These are phyloP conservation scores for Ochropleura leucogaster DNA, from an alignment of 2,888 invertebrate species.

Conservation along the genomic window DNA sequence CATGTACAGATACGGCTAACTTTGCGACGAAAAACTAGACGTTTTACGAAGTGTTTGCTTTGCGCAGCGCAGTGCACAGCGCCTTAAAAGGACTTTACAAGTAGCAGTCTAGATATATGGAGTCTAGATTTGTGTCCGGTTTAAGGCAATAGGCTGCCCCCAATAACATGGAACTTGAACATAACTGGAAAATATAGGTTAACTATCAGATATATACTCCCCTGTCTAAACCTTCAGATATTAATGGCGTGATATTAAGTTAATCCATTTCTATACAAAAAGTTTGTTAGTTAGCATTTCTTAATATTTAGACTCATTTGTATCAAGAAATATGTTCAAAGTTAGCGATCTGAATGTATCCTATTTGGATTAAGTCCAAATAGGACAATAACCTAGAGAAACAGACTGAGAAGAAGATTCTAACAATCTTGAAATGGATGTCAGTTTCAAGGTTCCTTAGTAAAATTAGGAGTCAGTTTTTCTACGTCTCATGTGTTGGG, in stretches of 20 bases:
- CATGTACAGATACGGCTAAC: too few species aligned
- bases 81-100: too few species aligned
- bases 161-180: too few species aligned
- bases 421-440: constrained; percentile 14
- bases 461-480: neutral
- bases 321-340: constrained; percentile 39
- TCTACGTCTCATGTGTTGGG: neutral
- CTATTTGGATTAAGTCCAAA: constrained; percentile 59
- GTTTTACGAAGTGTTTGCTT: too few species aligned
- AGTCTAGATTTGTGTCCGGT: too few species aligned
- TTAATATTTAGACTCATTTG: constrained; percentile 50
- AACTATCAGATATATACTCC: too few species aligned
- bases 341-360: constrained; percentile 47
- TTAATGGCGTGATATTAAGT: neutral
- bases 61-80: too few species aligned
- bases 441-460: neutral
- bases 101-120: too few species aligned
- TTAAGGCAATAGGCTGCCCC: too few species aligned
- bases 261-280: neutral
- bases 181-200: too few species aligned
- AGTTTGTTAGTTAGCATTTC: constrained; percentile 23
- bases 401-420: constrained; percentile 12
- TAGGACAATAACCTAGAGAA: constrained; percentile 51
- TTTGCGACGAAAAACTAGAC: too few species aligned
- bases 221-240: too few species aligned